Evolutionary conservation across 2,113 vertebrate species (phyloP), one percentile per base, ranked within the genome.

Genomic region (Corythornis vintsioides): DNA sequence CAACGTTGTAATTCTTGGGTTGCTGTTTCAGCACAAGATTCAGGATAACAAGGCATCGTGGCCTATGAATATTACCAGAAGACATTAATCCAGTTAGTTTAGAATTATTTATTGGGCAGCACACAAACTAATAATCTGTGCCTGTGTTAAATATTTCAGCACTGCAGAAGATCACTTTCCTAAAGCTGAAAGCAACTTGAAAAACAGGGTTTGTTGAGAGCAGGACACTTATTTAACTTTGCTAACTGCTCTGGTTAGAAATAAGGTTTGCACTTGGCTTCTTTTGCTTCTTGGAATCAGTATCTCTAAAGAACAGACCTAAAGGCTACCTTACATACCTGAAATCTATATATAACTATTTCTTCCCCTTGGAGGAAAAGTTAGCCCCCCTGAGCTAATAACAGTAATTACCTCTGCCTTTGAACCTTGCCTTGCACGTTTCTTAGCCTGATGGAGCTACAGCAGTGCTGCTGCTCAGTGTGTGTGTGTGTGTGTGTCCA

Each of bases 21-120:
- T 88, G 67, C 47, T 47, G 53, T 83, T 75, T n/a, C 61, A 74
- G 69, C 26, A 50, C 40, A 40, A 53, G 8, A 33, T 78, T 53
- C 48, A 33, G 83, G 63, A 59, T 72, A 82, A 66, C 16, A 66
- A 61, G 38, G 33, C 33, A 76, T 45, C 66, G 3, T 7, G 29
- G 61, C 43, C 84, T 75, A 19, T 61, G 45, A 74, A 52, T 74
- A 66, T 59, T 86, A 42, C 52, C 11, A 64, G 47, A 80, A 77
- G 19, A 40, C 70, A 40, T 75, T 90, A 84, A 90, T 89, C 42
- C 48, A 61, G 55, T 65, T 73, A 78, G 24, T 86, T 93, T 79
- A 84, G 28, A 33, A 25, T 78, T 33, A 90, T 92, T 88, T 84
- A 69, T 64, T 88, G 75, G 70, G 53, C 53, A 82, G 38, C 59